Percentiles rank a stretch among this genome's conserved stretches.
phyloP scores from a whole-genome alignment of 2,888 invertebrate genomes.

The Leptopterna dolabrata region DNA sequence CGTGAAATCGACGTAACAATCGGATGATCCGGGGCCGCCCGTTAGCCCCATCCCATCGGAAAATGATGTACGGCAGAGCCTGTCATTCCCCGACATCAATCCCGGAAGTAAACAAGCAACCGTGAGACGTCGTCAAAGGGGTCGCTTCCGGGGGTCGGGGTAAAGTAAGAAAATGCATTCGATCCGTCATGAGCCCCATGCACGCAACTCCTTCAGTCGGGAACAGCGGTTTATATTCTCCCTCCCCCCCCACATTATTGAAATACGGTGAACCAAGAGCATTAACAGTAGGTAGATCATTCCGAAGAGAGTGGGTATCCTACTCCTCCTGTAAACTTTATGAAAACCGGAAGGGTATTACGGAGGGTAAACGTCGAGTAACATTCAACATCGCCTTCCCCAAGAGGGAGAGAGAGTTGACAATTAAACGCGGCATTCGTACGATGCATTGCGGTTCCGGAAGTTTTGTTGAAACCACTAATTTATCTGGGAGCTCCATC shows the following conservation, averaged over 20 bases:
- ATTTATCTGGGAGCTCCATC: background rate
- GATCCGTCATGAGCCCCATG: constrained; percentile 39
- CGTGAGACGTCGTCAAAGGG: background rate
- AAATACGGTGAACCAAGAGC: constrained; percentile 37
- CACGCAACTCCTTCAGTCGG: constrained; percentile 3
- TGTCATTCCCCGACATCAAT: background rate
- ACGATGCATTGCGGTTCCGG: constrained; percentile 3
- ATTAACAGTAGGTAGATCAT: constrained; percentile 2
- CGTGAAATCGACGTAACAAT: background rate
- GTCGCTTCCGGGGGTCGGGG: background rate
- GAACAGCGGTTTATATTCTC: background rate
- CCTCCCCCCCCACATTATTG: constrained; percentile 18
- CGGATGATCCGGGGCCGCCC: background rate
- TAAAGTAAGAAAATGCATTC: background rate
- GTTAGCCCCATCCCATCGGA: background rate
- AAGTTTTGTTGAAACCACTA: constrained; percentile 7
- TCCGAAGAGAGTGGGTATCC: background rate
- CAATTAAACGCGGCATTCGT: background rate
- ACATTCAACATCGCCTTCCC: background rate
- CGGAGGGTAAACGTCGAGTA: background rate
- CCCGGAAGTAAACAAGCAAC: constrained; percentile 9
- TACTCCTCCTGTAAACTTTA: constrained; percentile 3
- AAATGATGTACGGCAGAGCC: constrained; percentile 1
- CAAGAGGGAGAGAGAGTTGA: background rate
- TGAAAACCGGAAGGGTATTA: constrained; percentile 8